phyloP scores from a whole-genome alignment of 2,888 invertebrate species.

The Drosophila robusta region DNA sequence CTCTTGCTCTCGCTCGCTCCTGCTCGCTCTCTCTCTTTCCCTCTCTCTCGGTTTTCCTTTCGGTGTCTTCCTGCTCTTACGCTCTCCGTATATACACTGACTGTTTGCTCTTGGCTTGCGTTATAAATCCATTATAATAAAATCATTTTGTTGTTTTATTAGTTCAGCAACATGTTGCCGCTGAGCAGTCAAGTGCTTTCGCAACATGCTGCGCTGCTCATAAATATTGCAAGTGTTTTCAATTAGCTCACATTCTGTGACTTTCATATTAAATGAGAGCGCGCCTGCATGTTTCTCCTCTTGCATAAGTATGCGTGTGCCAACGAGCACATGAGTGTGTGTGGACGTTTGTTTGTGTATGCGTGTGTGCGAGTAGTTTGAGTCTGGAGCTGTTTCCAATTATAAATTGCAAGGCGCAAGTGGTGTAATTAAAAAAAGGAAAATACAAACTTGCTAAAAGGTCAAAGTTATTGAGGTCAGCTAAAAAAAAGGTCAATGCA shows the following conservation, averaged over 20 bases:
- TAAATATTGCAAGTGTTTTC: slow-evolving; percentile 84
- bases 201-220: slow-evolving; percentile 78
- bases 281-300: slow-evolving; percentile 42
- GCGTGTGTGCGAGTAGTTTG: slow-evolving; percentile 20
- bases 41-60: slow-evolving; percentile 6
- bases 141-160: slow-evolving; percentile 82
- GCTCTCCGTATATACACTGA: slow-evolving; percentile 28
- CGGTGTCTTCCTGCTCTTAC: slow-evolving; percentile 18
- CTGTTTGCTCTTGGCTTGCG: slow-evolving; percentile 74
- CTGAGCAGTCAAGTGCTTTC: slow-evolving; percentile 71
- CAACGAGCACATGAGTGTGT: slow-evolving; percentile 5
- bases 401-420: slow-evolving; percentile 68
- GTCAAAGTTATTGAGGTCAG: slow-evolving; percentile 68
- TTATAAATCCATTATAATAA: slow-evolving; percentile 83
- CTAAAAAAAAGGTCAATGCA: slow-evolving; percentile 50
- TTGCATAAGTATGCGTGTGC: slow-evolving; percentile 15
- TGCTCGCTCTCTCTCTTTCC: slow-evolving; percentile 10
- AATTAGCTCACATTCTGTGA: slow-evolving; percentile 82
- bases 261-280: slow-evolving; percentile 79
- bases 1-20: slow-evolving; percentile 4
- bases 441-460: slow-evolving; percentile 45
- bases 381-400: slow-evolving; percentile 65
- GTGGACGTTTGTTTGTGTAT: slow-evolving; percentile 7
- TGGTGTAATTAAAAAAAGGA: slow-evolving; percentile 57
- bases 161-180: slow-evolving; percentile 80